A percentile compares a stretch with the other conserved stretches of the same genome.
Conservation (phyloP, 2,113 vertebrate genomes). For the Myotis brandtii region DNA sequence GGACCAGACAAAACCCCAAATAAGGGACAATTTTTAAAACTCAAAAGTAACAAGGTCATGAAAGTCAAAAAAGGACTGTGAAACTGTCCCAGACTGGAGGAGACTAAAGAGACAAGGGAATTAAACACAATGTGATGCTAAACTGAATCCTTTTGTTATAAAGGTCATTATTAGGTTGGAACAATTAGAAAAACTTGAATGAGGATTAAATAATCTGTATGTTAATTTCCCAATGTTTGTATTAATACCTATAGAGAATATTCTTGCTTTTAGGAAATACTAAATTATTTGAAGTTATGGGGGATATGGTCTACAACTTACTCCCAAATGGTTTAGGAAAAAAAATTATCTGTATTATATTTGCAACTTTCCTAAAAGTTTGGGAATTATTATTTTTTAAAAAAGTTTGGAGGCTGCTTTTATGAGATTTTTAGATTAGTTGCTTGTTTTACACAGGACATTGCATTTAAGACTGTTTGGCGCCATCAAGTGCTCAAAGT, state of each 20-base stretch:
- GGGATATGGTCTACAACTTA: background rate
- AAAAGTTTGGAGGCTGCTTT: background rate
- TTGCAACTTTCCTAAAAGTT: background rate
- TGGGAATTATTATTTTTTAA: background rate
- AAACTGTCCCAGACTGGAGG: background rate
- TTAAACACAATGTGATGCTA: background rate
- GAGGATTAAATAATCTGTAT: background rate
- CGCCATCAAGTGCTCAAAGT: slow-evolving; percentile 81
- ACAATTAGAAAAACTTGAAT: background rate
- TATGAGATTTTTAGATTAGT: background rate
- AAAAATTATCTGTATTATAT: slow-evolving; percentile 10
- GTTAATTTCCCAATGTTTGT: background rate
- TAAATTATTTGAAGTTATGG: background rate
- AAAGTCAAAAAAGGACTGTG: background rate
- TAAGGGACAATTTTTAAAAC: background rate
- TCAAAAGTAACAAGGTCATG: background rate
- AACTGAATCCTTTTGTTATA: slow-evolving; percentile 9
- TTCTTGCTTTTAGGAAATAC: slow-evolving; percentile 32
- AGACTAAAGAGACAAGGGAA: background rate
- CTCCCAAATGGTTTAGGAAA: background rate
- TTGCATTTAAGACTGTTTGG: slow-evolving; percentile 68
- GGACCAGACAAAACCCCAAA: background rate
- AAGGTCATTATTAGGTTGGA: background rate
- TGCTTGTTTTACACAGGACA: background rate
- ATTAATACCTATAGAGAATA: background rate